phyloP scores from a whole-genome alignment of 64 coral and sea anemone species.

The Stylophora pistillata region DNA sequence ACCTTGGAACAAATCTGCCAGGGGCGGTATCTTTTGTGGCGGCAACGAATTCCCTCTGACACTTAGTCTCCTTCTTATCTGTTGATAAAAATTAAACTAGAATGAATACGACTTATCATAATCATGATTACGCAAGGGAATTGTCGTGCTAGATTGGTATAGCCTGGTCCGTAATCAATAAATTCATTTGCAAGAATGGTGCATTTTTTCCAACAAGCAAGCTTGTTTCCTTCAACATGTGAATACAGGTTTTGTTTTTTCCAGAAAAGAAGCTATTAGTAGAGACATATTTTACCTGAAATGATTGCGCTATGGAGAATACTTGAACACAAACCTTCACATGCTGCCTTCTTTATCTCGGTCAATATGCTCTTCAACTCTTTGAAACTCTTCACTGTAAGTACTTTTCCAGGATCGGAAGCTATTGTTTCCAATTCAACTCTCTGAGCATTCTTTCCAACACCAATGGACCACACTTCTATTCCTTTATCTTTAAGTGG shows the following conservation, averaged over 20 bases:
- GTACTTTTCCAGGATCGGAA: conserved; percentile 33
- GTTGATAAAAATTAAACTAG: neutral
- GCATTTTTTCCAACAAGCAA: too few relatives aligned
- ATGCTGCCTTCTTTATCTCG: neutral
- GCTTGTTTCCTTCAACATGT: too few relatives aligned
- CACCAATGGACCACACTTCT: conserved; percentile 53
- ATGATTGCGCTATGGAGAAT: too few relatives aligned
- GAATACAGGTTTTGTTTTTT: too few relatives aligned
- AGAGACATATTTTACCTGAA: too few relatives aligned
- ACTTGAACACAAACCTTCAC: conserved; percentile 40
- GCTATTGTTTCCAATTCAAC: conserved; percentile 30
- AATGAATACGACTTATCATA: neutral
- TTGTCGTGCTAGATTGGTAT: too few relatives aligned
- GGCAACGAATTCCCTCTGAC: conserved; percentile 34
- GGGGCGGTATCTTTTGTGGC: conserved; percentile 19
- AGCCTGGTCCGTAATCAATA: too few relatives aligned
- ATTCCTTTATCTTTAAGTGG: conserved; percentile 77
- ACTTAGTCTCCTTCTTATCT: conserved; percentile 29
- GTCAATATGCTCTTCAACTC: conserved; percentile 4
- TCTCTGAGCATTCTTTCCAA: conserved; percentile 41
- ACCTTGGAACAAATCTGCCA: conserved; percentile 45
- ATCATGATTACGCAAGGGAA: too few relatives aligned
- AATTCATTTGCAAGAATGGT: too few relatives aligned
- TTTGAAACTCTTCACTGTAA: conserved; percentile 24
- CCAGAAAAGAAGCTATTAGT: too few relatives aligned